Evolutionary conservation across 2,113 vertebrate genomes (phyloP).

Genomic region (Drymodes brunneopygia): DNA sequence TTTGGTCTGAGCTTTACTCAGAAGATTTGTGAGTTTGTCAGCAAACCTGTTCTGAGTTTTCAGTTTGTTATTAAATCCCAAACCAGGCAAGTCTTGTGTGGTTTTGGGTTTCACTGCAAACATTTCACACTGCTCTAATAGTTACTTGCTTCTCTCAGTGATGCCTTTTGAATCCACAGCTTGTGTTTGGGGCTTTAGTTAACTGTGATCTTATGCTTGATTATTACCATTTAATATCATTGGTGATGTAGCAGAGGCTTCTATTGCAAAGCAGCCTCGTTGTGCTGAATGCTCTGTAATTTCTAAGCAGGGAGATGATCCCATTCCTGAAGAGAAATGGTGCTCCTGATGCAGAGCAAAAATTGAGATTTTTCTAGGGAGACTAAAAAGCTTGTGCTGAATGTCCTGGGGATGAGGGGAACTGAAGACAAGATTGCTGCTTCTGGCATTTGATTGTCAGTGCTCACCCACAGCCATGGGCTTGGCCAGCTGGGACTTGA

Average conservation of each 20-base stretch:
- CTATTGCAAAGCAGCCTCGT: neutral
- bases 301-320: neutral
- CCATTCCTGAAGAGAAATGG: neutral
- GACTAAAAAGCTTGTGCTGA: neutral
- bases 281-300: neutral
- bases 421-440: neutral
- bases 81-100: constrained; percentile 37
- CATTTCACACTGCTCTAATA: constrained; percentile 22
- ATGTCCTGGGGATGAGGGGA: neutral
- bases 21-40: neutral
- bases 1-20: neutral
- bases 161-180: constrained; percentile 6
- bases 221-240: neutral
- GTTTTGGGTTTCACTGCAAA: constrained; percentile 53
- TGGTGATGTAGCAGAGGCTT: neutral
- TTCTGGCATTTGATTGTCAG: neutral
- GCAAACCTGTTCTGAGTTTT: constrained; percentile 43
- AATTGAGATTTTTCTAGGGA: neutral
- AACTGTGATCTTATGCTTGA: neutral
- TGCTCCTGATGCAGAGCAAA: neutral
- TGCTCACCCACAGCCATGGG: neutral
- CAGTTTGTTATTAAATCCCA: constrained; percentile 44
- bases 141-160: neutral
- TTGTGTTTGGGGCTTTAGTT: constrained; percentile 14
- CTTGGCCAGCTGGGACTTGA: neutral